A percentile compares a stretch with the other conserved stretches of the same genome.
phyloP scores from a whole-genome alignment of 2,797 vertebrate genomes.

The Scolopax rusticola region DNA sequence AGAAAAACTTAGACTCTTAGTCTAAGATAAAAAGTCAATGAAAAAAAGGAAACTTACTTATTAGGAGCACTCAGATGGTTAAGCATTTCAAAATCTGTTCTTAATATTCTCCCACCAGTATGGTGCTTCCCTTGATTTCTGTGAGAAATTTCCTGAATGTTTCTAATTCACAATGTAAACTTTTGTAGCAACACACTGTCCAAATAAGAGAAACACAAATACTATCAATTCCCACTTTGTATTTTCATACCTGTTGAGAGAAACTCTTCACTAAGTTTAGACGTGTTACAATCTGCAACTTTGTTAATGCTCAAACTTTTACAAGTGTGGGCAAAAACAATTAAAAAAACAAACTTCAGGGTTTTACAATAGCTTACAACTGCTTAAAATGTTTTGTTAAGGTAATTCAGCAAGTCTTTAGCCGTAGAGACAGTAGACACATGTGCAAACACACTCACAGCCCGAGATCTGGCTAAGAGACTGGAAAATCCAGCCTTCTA shows the following conservation, averaged over 20 bases:
- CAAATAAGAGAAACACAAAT: not conserved
- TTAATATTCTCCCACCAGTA: not conserved
- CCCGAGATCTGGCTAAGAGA: not conserved
- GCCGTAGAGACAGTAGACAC: not conserved
- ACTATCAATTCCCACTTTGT: not conserved
- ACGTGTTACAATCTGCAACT: not conserved
- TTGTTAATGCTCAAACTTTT: not conserved
- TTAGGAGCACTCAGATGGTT: not conserved
- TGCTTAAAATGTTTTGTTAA: not conserved
- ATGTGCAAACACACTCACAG: not conserved
- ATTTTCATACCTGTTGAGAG: not conserved
- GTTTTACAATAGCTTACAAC: not conserved
- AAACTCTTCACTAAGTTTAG: not conserved
- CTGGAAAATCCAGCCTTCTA: slow-evolving; percentile 38
- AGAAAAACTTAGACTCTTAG: not conserved
- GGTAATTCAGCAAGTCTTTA: not conserved
- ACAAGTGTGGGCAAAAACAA: not conserved
- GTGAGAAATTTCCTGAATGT: not conserved
- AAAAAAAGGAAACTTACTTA: not conserved
- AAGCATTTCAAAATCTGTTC: not conserved
- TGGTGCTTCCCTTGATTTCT: not conserved
- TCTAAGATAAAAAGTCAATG: not conserved
- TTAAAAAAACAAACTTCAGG: not conserved
- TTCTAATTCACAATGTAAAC: not conserved
- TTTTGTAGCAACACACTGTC: not conserved